Percentiles rank a stretch among this genome's conserved stretches.
Evolutionary conservation across 2,797 vertebrate species (phyloP).

Genomic region (Miichthys miiuy): DNA sequence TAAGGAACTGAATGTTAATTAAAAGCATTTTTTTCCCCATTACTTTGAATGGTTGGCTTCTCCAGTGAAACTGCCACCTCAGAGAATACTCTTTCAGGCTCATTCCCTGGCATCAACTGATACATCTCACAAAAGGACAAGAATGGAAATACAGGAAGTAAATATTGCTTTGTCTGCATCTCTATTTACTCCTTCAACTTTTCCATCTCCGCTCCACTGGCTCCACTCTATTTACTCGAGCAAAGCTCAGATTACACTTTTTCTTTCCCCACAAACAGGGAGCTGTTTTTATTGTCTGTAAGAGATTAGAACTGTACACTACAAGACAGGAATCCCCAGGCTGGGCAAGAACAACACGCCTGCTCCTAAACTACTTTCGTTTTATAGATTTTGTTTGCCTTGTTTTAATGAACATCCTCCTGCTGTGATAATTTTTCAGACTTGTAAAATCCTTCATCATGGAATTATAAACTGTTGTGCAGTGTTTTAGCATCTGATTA

Average conservation of each 20-base stretch:
- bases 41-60: slow-evolving; percentile 37
- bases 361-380: neutral
- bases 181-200: slow-evolving; percentile 60
- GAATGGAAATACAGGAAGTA: slow-evolving; percentile 53
- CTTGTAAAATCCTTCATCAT: neutral
- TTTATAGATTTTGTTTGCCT: neutral
- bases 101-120: slow-evolving; percentile 34
- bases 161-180: slow-evolving; percentile 70
- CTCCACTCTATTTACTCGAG: slow-evolving; percentile 64
- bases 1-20: slow-evolving; percentile 5
- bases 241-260: slow-evolving; percentile 65
- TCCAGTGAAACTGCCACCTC: slow-evolving; percentile 25
- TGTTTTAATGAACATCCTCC: slow-evolving; percentile 22
- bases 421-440: neutral
- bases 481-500: neutral
- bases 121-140: slow-evolving; percentile 47
- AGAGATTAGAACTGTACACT: slow-evolving; percentile 44
- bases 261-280: slow-evolving; percentile 44
- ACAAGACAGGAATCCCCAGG: slow-evolving; percentile 24
- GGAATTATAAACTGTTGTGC: neutral
- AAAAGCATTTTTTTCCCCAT: slow-evolving; percentile 15
- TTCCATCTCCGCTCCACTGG: slow-evolving; percentile 50
- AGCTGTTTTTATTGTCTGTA: slow-evolving; percentile 36
- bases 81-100: slow-evolving; percentile 45
- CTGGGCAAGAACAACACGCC: slow-evolving; percentile 18